Percentiles rank a stretch among this genome's conserved stretches.
Evolutionary conservation across 1,140 invertebrate species (phyloP).

Genomic region (Ceratosolen solmsi): DNA sequence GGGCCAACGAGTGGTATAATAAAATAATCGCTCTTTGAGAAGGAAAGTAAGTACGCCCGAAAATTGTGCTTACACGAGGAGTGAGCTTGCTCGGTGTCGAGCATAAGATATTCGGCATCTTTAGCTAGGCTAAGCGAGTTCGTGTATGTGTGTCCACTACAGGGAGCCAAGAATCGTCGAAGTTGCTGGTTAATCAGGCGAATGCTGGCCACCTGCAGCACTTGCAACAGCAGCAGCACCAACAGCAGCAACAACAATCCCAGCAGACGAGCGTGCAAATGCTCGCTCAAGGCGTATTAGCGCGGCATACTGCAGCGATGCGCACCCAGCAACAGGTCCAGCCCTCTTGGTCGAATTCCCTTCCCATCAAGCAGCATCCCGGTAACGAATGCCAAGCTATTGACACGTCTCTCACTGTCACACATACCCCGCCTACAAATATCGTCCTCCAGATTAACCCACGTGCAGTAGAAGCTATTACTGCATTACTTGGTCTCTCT

Average conservation of each 20-base stretch:
- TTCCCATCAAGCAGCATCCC: constrained; percentile 67
- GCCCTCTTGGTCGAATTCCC: constrained; percentile 57
- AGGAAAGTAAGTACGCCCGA: no score
- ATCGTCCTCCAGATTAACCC: background rate
- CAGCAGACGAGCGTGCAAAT: constrained; percentile 69
- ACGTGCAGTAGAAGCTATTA: no score
- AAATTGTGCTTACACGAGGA: background rate
- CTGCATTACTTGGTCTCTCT: background rate
- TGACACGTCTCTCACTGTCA: background rate
- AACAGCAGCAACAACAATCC: constrained; percentile 66
- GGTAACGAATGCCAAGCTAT: constrained; percentile 58
- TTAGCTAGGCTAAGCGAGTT: constrained; percentile 30
- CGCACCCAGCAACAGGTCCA: constrained; percentile 56
- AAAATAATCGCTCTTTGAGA: background rate
- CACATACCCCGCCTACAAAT: no score
- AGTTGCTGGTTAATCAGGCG: constrained; percentile 21
- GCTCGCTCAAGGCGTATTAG: constrained; percentile 65
- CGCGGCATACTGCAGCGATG: constrained; percentile 53
- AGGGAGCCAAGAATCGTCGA: constrained; percentile 36
- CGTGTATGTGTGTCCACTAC: constrained; percentile 28
- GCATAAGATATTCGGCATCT: background rate
- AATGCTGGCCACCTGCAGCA: constrained; percentile 17
- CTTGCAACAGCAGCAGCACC: constrained; percentile 54
- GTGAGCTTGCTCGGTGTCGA: background rate
- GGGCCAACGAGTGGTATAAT: background rate